These are phyloP conservation scores for Encarsia formosa DNA, from an alignment of 2,888 invertebrate genomes.

Conservation along the genomic window DNA sequence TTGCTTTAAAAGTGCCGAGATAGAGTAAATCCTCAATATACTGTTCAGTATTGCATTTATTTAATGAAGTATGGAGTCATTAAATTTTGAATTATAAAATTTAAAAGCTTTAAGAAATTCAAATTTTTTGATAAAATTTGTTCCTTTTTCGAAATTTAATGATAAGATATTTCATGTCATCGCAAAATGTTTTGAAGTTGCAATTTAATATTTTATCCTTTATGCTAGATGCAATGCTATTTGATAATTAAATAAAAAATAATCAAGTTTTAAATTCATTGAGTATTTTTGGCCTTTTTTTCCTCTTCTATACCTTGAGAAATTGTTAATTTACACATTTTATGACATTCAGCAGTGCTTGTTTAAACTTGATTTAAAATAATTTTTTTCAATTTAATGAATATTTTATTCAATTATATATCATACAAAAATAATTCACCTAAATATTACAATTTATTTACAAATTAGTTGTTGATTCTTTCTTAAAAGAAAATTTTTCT, in stretches of 20 bases:
- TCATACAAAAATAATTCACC: too few species aligned
- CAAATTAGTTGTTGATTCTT: too few species aligned
- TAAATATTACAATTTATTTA: too few species aligned
- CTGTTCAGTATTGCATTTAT: constrained; percentile 28
- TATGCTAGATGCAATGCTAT: constrained; percentile 24
- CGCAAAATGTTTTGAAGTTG: constrained; percentile 8
- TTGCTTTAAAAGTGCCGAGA: constrained; percentile 19
- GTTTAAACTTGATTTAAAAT: too few species aligned
- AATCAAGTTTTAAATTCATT: constrained; percentile 5
- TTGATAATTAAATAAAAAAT: constrained; percentile 25
- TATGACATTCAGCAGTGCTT: too few species aligned
- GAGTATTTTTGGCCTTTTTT: neutral
- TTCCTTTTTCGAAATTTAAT: constrained; percentile 18
- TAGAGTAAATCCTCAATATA: constrained; percentile 18
- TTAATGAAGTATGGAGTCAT: constrained; percentile 14
- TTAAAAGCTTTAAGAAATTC: neutral
- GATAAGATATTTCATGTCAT: constrained; percentile 10
- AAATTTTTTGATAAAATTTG: constrained; percentile 3
- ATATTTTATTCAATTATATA: too few species aligned
- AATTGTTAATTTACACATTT: too few species aligned
- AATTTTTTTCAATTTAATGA: too few species aligned
- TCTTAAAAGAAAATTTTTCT: too few species aligned
- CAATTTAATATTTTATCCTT: constrained; percentile 20
- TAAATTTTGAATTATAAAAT: constrained; percentile 12
- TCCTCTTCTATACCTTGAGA: too few species aligned